Evolutionary conservation across 2,888 invertebrate species (phyloP).

Genomic region (Polymixis lichenea): DNA sequence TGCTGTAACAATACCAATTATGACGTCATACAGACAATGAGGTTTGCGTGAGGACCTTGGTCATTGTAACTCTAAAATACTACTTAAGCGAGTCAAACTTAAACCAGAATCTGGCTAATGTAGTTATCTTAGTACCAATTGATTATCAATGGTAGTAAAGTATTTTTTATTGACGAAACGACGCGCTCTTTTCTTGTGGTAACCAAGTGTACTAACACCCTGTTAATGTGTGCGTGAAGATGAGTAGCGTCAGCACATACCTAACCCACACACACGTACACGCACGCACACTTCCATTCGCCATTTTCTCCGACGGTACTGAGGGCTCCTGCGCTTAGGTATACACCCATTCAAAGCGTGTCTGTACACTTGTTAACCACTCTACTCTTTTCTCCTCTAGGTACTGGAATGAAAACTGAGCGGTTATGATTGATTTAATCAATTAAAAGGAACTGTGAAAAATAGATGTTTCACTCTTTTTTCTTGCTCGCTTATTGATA

Average conservation of each 20-base stretch:
- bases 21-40: slow-evolving; percentile 18
- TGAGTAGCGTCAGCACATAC: neutral
- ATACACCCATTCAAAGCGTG: too few species aligned
- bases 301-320: neutral
- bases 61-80: slow-evolving; percentile 9
- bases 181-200: neutral
- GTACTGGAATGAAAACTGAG: too few species aligned
- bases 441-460: neutral
- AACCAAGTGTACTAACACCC: neutral
- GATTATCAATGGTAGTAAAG: neutral
- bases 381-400: neutral
- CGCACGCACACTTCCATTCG: neutral
- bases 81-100: neutral
- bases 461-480: neutral
- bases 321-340: neutral
- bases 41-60: slow-evolving; percentile 25
- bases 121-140: neutral
- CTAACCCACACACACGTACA: too few species aligned
- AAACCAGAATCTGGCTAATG: neutral
- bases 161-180: neutral
- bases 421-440: neutral
- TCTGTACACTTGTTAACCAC: neutral
- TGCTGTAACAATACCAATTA: slow-evolving; percentile 27
- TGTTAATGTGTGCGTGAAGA: neutral
- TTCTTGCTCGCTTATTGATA: neutral